Evolutionary conservation across 2,888 invertebrate species (phyloP).

Genomic region (Adela reaumurella): DNA sequence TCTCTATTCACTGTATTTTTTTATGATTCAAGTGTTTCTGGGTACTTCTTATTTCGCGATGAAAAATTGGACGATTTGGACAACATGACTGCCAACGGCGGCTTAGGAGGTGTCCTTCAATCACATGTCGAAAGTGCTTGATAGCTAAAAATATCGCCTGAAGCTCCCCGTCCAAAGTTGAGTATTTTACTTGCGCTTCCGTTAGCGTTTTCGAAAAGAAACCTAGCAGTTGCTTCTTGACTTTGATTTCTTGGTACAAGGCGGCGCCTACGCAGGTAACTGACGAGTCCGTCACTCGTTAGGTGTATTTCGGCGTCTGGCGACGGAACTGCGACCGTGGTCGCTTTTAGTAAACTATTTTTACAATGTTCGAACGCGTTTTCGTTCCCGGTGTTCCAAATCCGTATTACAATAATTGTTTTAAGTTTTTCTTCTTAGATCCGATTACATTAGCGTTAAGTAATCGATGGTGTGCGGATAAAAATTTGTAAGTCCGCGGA

Average conservation of each 20-base stretch:
- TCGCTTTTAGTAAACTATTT: constrained; percentile 1
- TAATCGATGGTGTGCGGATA: constrained; percentile 4
- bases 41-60: too few species aligned
- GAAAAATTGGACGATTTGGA: too few species aligned
- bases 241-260: constrained; percentile 5
- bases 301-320: constrained; percentile 2
- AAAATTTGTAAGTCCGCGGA: constrained; percentile 10
- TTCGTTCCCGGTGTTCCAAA: constrained; percentile 4
- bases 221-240: constrained; percentile 8
- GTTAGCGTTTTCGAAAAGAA: constrained; percentile 9
- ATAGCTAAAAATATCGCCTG: constrained; percentile 9
- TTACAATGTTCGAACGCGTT: constrained; percentile 6
- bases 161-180: constrained; percentile 10
- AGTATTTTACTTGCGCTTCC: constrained; percentile 7
- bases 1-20: too few species aligned
- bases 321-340: constrained; percentile 1
- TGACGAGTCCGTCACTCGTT: constrained; percentile 9
- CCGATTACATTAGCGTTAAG: constrained; percentile 6
- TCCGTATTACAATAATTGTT: constrained; percentile 3
- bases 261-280: constrained; percentile 5
- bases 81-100: too few species aligned
- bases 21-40: too few species aligned
- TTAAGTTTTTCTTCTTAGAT: constrained; percentile 8
- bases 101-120: constrained; percentile 7
- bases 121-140: constrained; percentile 5